phyloP scores from a whole-genome alignment of 2,888 invertebrate species.

The Ophioninae sp. region DNA sequence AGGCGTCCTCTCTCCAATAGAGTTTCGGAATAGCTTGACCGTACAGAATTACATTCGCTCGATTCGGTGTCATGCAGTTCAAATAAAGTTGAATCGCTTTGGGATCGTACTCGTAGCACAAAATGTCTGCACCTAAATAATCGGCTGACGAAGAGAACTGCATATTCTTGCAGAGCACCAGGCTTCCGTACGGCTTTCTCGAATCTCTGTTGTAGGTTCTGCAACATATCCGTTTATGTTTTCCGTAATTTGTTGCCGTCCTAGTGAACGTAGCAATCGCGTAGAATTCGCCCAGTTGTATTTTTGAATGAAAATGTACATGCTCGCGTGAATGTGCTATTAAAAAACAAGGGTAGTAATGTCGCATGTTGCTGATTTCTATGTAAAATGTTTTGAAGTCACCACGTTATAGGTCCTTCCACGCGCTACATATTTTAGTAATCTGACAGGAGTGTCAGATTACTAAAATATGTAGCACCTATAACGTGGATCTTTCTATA shows the following conservation, averaged over 20 bases:
- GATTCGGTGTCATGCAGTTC: slow-evolving; percentile 85
- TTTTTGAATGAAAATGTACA: not conserved
- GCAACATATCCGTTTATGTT: not conserved
- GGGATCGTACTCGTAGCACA: slow-evolving; percentile 90
- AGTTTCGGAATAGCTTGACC: slow-evolving; percentile 83
- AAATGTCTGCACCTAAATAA: slow-evolving; percentile 88
- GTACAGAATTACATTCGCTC: slow-evolving; percentile 87
- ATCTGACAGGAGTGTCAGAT: too few relatives aligned
- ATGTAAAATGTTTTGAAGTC: not conserved
- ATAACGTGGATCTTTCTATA: not conserved
- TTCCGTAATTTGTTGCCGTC: too few relatives aligned
- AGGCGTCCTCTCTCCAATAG: not conserved
- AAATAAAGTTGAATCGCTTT: slow-evolving; percentile 85
- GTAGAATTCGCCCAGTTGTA: not conserved
- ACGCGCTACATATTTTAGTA: too few relatives aligned
- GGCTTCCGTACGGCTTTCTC: slow-evolving; percentile 88
- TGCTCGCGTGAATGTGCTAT: too few relatives aligned
- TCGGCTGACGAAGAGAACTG: slow-evolving; percentile 90
- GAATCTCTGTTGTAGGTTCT: slow-evolving; percentile 86
- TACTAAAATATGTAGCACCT: too few relatives aligned
- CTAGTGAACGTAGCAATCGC: not conserved
- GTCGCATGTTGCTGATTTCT: too few relatives aligned
- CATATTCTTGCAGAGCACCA: slow-evolving; percentile 89
- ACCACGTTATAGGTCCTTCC: not conserved
- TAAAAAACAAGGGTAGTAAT: too few relatives aligned